Base-by-base conservation (phyloP, 2,888 invertebrate species). In the Lumbricus terrestris region DNA sequence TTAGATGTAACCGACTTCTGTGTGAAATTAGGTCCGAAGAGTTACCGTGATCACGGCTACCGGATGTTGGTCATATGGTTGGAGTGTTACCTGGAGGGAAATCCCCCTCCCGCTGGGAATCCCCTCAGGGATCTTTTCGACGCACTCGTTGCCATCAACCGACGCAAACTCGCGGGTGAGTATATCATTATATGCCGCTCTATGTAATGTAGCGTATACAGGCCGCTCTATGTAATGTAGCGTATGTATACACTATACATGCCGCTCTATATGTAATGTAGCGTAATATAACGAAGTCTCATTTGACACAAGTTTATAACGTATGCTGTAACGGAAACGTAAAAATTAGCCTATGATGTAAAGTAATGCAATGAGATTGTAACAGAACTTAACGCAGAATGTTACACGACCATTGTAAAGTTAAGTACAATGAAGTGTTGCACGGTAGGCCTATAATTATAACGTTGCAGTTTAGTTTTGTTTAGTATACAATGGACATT, bases 151-250 rank as follows among this genome's bases (percentile, higher is more conserved):
- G 83, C 90, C 38, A 90, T 83, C 37, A 82, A 82, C 18, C 18
- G 82, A 34, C 69, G 83, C 33, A 90, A 90, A 83, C 83, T 90
- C n/a, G 90, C 90, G 5, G 90, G 90, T 90, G 34, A 89, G 89
- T 69, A 54, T n/a, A n/a, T n/a, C n/a, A n/a, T n/a, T n/a, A n/a
- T n/a, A n/a, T n/a, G n/a, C n/a, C n/a, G n/a, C n/a, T n/a, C n/a
- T n/a, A n/a, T n/a, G n/a, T n/a, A n/a, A n/a, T n/a, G 47, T 20
- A 4, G 3, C 47, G 20, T 15, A 47, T n/a, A n/a, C n/a, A n/a
- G n/a, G n/a, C 0, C 47, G 47, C 69, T 29, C n/a, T 11, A 69
- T n/a, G 69, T 8, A 69, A n/a, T 69, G 47, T 47, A 69, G 8
- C n/a, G 69, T 69, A 69, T n/a, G n/a, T n/a, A n/a, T n/a, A n/a